Evolutionary conservation across 2,888 invertebrate species (phyloP).

Genomic region (Fissipunctia ypsillon): DNA sequence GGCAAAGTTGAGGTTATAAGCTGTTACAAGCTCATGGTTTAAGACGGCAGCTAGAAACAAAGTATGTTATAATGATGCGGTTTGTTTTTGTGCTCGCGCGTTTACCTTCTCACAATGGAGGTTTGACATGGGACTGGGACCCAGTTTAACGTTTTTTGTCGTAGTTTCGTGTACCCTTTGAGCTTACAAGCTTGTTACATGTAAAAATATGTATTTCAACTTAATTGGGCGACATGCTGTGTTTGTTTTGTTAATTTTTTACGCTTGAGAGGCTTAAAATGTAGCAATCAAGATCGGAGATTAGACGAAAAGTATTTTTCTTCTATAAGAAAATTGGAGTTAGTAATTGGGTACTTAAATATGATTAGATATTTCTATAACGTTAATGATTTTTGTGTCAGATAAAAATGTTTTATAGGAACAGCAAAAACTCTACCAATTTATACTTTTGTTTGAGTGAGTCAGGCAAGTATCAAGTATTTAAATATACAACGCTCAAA

Average conservation of each 20-base stretch:
- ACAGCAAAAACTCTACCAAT: neutral
- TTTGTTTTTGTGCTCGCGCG: conserved; percentile 57
- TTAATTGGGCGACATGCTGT: conserved; percentile 67
- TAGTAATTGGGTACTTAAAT: conserved; percentile 45
- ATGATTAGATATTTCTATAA: conserved; percentile 31
- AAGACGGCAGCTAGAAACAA: conserved; percentile 62
- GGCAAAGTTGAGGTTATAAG: conserved; percentile 58
- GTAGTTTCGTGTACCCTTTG: conserved; percentile 56
- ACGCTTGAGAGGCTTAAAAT: conserved; percentile 55
- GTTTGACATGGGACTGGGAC: conserved; percentile 66
- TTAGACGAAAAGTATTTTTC: conserved; percentile 27
- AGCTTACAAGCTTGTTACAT: conserved; percentile 55
- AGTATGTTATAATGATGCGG: conserved; percentile 66
- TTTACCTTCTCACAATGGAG: conserved; percentile 49
- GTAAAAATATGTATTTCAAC: conserved; percentile 54
- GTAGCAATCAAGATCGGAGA: conserved; percentile 60
- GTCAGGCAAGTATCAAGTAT: neutral
- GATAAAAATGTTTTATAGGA: conserved; percentile 20
- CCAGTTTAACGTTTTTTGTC: conserved; percentile 57
- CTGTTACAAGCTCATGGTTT: conserved; percentile 53
- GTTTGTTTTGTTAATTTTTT: conserved; percentile 64
- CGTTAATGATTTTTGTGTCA: conserved; percentile 4
- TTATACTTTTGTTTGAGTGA: neutral
- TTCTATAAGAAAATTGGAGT: conserved; percentile 15
- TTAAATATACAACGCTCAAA: conserved; percentile 32